Conservation (phyloP, 2,797 vertebrate species). For the Rhynchotus rufescens region DNA sequence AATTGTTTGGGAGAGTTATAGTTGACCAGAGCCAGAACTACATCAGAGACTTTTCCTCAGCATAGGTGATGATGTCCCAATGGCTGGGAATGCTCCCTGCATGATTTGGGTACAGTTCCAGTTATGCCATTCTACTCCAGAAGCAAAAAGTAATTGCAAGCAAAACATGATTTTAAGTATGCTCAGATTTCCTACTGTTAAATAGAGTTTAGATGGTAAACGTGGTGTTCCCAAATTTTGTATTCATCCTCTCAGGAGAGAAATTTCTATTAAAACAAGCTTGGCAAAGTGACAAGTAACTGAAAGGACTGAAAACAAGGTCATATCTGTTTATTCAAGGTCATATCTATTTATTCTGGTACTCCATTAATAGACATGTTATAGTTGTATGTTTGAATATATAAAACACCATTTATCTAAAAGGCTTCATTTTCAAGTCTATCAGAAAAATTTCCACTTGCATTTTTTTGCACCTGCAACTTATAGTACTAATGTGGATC, state of each 20-base stretch:
- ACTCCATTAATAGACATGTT: not conserved
- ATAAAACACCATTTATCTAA: not conserved
- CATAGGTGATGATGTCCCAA: not conserved
- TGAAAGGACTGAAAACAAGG: not conserved
- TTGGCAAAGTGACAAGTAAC: not conserved
- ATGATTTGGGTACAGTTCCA: not conserved
- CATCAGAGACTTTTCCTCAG: not conserved
- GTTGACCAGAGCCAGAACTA: not conserved
- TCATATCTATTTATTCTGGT: not conserved
- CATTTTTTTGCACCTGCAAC: slow-evolving; percentile 22
- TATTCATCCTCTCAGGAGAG: not conserved
- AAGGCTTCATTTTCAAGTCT: not conserved
- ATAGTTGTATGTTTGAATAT: not conserved
- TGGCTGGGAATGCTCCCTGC: not conserved
- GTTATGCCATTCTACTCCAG: not conserved
- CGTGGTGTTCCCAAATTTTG: not conserved
- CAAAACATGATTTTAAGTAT: not conserved
- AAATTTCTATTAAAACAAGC: not conserved
- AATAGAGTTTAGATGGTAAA: not conserved
- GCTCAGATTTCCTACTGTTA: not conserved
- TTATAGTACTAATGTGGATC: not conserved
- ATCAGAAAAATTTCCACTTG: not conserved
- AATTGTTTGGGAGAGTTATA: slow-evolving; percentile 3
- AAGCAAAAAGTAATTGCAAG: not conserved
- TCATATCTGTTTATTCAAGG: not conserved